Evolutionary conservation across 2,888 invertebrate genomes (phyloP).

Genomic region (Spilarctia lutea): DNA sequence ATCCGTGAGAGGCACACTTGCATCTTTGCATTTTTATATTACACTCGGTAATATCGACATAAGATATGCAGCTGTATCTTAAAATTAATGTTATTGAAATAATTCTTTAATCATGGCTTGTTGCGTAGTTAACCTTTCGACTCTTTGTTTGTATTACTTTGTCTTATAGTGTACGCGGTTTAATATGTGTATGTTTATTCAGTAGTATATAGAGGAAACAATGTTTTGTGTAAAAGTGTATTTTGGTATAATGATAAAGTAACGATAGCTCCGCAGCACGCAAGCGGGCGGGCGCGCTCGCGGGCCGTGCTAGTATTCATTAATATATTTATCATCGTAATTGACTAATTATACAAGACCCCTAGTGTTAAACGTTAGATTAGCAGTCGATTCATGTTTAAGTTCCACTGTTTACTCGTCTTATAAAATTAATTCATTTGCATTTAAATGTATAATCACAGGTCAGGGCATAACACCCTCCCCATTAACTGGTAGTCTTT

Average conservation of each 20-base stretch:
- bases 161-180: conserved; percentile 84
- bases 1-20: conserved; percentile 60
- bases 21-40: conserved; percentile 68
- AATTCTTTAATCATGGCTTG: conserved; percentile 85
- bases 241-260: conserved; percentile 78
- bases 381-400: conserved; percentile 75
- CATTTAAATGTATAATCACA: conserved; percentile 78
- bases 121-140: conserved; percentile 85
- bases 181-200: conserved; percentile 87
- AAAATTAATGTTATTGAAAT: conserved; percentile 80
- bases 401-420: conserved; percentile 76
- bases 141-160: conserved; percentile 86
- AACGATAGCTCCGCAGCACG: conserved; percentile 57
- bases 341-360: conserved; percentile 86
- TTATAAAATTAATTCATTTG: conserved; percentile 74
- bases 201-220: conserved; percentile 81
- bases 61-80: conserved; percentile 80
- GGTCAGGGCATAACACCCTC: conserved; percentile 59
- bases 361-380: conserved; percentile 82
- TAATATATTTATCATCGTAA: conserved; percentile 86
- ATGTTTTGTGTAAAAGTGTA: conserved; percentile 85
- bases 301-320: conserved; percentile 61
- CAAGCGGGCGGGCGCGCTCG: conserved; percentile 53
- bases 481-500: conserved; percentile 73
- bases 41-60: conserved; percentile 78